Percentiles rank a stretch among this genome's conserved stretches.
Conservation (phyloP, 2,113 vertebrate genomes). For the Aspiorhynchus laticeps region DNA sequence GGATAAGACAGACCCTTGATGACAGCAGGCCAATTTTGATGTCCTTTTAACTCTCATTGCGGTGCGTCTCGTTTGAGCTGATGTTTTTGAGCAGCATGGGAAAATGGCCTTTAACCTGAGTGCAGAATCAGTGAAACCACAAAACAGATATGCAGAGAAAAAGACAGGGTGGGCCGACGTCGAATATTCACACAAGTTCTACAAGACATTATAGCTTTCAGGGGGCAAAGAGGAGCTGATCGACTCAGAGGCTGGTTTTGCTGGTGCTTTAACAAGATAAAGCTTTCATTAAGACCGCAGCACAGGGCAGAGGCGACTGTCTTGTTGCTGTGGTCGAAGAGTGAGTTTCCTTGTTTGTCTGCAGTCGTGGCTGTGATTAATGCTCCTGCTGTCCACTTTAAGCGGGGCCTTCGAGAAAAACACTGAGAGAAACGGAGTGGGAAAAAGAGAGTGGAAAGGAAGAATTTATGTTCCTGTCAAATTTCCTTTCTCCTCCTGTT, state of each 20-base stretch:
- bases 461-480: constrained; percentile 51
- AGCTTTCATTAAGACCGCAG: constrained; percentile 58
- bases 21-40: constrained; percentile 78
- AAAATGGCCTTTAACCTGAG: constrained; percentile 69
- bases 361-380: constrained; percentile 57
- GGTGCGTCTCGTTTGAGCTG: constrained; percentile 71
- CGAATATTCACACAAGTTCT: constrained; percentile 35
- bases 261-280: constrained; percentile 59
- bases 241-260: constrained; percentile 47
- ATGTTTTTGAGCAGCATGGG: constrained; percentile 71
- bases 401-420: constrained; percentile 32
- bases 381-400: constrained; percentile 52
- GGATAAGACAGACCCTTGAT: constrained; percentile 72
- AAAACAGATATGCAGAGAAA: constrained; percentile 50
- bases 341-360: constrained; percentile 61
- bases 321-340: constrained; percentile 43
- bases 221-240: constrained; percentile 46
- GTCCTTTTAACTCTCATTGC: constrained; percentile 71
- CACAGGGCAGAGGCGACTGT: constrained; percentile 53
- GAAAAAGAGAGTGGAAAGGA: constrained; percentile 16
- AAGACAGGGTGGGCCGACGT: constrained; percentile 55
- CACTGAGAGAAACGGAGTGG: not conserved
- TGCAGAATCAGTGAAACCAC: constrained; percentile 59
- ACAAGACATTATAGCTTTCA: constrained; percentile 34
- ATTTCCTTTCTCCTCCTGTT: constrained; percentile 24